Percentiles rank a stretch among this genome's conserved stretches.
Conservation (phyloP, 2,888 invertebrate species). For the Muscina levida region DNA sequence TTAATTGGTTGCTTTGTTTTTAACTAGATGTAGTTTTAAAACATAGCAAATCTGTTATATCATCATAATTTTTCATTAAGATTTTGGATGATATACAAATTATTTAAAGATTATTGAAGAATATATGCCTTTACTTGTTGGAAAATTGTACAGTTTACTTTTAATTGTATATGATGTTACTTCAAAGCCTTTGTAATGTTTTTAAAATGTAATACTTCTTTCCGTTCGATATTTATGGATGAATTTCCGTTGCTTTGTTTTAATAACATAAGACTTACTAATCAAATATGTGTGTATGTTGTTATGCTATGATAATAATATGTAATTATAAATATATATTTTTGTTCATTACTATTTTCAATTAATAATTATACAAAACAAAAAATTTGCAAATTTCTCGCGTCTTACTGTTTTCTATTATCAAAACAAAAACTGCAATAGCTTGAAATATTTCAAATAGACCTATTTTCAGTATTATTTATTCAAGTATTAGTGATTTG, state of each 20-base stretch:
- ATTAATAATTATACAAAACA: conserved; percentile 38
- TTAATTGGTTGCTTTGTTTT: conserved; percentile 39
- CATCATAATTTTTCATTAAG: neutral
- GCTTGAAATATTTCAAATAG: conserved; percentile 1
- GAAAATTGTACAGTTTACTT: conserved; percentile 1
- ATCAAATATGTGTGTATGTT: conserved; percentile 45
- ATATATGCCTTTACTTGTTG: conserved; percentile 2
- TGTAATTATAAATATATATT: conserved; percentile 20
- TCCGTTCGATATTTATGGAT: conserved; percentile 10
- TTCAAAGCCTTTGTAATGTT: conserved; percentile 44
- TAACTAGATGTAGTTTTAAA: conserved; percentile 25
- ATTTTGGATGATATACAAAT: too few relatives aligned
- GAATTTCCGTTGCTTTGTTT: conserved; percentile 14
- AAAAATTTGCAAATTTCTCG: conserved; percentile 22
- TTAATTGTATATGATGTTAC: conserved; percentile 33
- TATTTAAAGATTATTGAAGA: too few relatives aligned
- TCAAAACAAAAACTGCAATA: neutral
- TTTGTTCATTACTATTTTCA: conserved; percentile 42
- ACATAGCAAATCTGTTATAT: conserved; percentile 1
- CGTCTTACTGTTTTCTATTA: neutral
- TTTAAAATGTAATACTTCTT: conserved; percentile 55
- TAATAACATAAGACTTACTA: conserved; percentile 30
- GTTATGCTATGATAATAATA: neutral
- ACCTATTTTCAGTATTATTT: neutral
- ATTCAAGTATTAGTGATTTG: neutral